These are phyloP conservation scores for Charanyca ferruginea DNA, from an alignment of 2,888 invertebrate species.

Conservation along the genomic window DNA sequence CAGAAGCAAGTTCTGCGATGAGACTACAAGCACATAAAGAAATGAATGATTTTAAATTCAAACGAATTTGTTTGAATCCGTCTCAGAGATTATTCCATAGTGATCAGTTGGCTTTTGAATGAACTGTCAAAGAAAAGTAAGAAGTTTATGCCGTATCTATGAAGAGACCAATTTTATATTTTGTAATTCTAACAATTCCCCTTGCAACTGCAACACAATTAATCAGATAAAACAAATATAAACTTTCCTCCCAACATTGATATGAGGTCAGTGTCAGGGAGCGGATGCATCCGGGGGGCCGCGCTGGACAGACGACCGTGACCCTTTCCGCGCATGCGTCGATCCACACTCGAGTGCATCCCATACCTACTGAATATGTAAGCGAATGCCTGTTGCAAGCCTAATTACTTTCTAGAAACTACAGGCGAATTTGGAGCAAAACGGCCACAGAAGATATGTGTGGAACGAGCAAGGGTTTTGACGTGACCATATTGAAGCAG, in stretches of 20 bases:
- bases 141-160: background rate
- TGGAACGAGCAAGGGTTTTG: background rate
- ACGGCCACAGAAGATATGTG: background rate
- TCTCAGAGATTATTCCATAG: background rate
- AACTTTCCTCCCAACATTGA: conserved; percentile 22
- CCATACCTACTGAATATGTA: conserved; percentile 29
- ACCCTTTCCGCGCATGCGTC: conserved; percentile 50
- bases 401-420: conserved; percentile 23
- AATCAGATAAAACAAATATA: conserved; percentile 16
- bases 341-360: conserved; percentile 41
- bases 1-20: no score
- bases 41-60: background rate
- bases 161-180: background rate
- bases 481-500: background rate
- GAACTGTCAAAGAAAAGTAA: background rate
- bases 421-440: conserved; percentile 17
- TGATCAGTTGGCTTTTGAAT: no score
- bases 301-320: conserved; percentile 44
- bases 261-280: conserved; percentile 64
- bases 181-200: no score
- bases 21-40: no score
- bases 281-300: conserved; percentile 50
- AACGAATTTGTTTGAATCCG: background rate
- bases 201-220: background rate
- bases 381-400: conserved; percentile 42